Conservation (phyloP, 2,113 vertebrate genomes). For the Phrynocephalus versicolor region DNA sequence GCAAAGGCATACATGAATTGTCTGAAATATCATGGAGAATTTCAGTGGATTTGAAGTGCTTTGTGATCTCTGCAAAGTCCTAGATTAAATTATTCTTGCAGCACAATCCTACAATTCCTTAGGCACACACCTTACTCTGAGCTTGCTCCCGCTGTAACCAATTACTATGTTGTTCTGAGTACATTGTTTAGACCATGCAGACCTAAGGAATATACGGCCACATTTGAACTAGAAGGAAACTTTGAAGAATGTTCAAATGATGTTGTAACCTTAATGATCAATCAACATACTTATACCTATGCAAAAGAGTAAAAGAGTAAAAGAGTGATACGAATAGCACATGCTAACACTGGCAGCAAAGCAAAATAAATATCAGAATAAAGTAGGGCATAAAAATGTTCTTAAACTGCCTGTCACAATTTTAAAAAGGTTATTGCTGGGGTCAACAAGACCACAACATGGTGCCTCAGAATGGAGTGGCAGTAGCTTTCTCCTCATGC, state of each 20-base stretch:
- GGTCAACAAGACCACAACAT: neutral
- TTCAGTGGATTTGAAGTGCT: constrained; percentile 10
- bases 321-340: neutral
- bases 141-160: constrained; percentile 12
- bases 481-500: too few species aligned
- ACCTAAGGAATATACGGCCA: neutral
- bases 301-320: neutral
- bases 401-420: neutral
- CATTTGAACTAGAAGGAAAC: neutral
- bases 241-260: neutral
- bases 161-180: neutral
- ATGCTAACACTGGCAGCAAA: neutral
- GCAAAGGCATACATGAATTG: constrained; percentile 17
- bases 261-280: neutral
- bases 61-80: constrained; percentile 15
- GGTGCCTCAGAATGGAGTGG: neutral
- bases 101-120: neutral
- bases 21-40: neutral
- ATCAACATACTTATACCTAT: neutral
- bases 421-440: neutral
- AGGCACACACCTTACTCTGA: neutral
- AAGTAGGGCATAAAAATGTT: neutral
- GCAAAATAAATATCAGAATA: neutral
- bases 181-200: neutral
- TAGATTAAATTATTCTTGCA: constrained; percentile 7